Conservation (phyloP, 1,140 invertebrate genomes). For the Hylaeus volcanicus region DNA sequence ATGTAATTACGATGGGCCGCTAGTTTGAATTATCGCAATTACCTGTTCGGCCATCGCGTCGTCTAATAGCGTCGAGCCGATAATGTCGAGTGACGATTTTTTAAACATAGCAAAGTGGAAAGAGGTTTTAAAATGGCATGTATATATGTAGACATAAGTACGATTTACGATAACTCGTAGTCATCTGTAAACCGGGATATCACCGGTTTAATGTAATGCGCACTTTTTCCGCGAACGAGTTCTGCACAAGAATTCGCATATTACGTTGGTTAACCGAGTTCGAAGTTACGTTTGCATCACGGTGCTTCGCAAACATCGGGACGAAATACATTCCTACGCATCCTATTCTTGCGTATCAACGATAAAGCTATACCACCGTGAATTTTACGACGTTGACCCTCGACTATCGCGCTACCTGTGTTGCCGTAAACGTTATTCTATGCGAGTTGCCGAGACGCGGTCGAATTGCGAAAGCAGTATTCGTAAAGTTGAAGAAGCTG, state of each 20-base stretch:
- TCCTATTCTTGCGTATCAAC: neutral
- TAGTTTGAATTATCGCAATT: neutral
- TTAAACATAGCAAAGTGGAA: neutral
- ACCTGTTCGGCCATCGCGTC: neutral
- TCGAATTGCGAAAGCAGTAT: neutral
- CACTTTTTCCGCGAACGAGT: neutral
- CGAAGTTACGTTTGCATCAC: neutral
- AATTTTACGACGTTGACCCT: neutral
- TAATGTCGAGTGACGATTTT: neutral
- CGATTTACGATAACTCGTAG: neutral
- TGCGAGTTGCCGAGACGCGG: neutral
- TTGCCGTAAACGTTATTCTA: neutral
- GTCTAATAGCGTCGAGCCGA: neutral
- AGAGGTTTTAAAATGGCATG: no score
- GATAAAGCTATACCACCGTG: neutral
- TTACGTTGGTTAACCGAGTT: neutral
- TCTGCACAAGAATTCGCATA: neutral
- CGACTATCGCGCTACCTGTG: neutral
- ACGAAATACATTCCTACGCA: neutral
- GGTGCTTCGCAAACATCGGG: no score
- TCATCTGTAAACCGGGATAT: neutral
- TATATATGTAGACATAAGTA: no score
- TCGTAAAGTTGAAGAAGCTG: neutral
- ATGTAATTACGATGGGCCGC: conserved; percentile 22
- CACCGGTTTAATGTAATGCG: neutral